Conservation (phyloP, 2,888 invertebrate genomes). For the Ditula angustiorana region DNA sequence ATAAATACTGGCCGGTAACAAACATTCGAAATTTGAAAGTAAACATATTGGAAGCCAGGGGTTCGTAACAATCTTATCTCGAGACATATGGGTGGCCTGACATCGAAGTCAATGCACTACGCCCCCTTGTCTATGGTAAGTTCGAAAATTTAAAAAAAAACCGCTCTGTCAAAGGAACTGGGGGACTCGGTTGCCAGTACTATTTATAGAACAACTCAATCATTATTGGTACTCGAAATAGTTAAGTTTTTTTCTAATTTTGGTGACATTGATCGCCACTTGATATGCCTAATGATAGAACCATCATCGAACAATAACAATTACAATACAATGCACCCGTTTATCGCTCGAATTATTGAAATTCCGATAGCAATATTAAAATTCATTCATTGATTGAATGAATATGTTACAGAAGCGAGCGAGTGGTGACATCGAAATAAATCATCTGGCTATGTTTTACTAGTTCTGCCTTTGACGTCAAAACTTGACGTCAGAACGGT, state of each 20-base stretch:
- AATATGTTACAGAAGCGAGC: constrained; percentile 8
- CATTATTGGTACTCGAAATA: constrained; percentile 17
- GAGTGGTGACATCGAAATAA: background rate
- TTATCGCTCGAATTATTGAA: constrained; percentile 34
- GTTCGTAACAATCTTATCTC: constrained; percentile 58
- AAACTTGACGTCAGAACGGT: constrained; percentile 10
- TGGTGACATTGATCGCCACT: constrained; percentile 9
- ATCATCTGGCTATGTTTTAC: constrained; percentile 2
- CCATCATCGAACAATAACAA: constrained; percentile 34
- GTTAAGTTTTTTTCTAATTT: constrained; percentile 1
- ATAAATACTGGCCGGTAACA: constrained; percentile 14
- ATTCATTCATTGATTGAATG: constrained; percentile 16
- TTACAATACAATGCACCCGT: constrained; percentile 36
- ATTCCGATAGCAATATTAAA: constrained; percentile 21
- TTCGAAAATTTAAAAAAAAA: constrained; percentile 33
- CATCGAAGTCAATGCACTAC: constrained; percentile 64
- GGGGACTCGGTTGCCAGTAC: constrained; percentile 20
- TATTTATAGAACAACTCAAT: constrained; percentile 36
- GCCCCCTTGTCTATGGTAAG: constrained; percentile 49
- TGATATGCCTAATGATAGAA: constrained; percentile 7
- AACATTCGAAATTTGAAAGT: constrained; percentile 40
- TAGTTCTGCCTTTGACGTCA: constrained; percentile 14
- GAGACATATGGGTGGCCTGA: constrained; percentile 55
- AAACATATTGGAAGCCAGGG: constrained; percentile 52
- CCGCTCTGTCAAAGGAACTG: constrained; percentile 16